These are phyloP conservation scores for Sericinus montela DNA, from an alignment of 2,888 invertebrate genomes.

Conservation along the genomic window DNA sequence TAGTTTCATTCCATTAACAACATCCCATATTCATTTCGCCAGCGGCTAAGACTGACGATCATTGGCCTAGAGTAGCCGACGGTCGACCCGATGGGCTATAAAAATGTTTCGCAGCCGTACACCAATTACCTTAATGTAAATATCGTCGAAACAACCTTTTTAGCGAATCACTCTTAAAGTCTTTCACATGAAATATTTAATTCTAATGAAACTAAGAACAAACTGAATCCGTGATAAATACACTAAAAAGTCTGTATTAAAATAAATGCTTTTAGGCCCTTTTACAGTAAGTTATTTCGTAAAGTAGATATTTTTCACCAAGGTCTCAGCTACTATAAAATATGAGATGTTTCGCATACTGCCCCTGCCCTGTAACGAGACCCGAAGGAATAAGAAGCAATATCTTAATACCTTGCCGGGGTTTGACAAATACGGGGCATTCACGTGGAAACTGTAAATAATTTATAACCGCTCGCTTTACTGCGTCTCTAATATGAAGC, in stretches of 20 bases:
- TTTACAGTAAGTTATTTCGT: conserved; percentile 19
- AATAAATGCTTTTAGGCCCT: background rate
- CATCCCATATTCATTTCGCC: conserved; percentile 59
- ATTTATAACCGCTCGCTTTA: conserved; percentile 69
- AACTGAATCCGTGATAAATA: conserved; percentile 7
- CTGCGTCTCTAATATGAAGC: conserved; percentile 45
- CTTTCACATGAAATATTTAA: conserved; percentile 54
- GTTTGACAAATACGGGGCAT: conserved; percentile 70
- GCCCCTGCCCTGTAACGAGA: conserved; percentile 65
- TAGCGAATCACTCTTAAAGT: conserved; percentile 55
- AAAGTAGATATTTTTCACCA: conserved; percentile 22
- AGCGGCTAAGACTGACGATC: conserved; percentile 62
- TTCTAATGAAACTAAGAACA: conserved; percentile 64
- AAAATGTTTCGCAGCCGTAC: conserved; percentile 69
- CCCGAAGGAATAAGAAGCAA: conserved; percentile 73
- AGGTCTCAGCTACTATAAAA: conserved; percentile 54
- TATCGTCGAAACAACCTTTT: conserved; percentile 70
- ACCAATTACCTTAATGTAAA: conserved; percentile 75
- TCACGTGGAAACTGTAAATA: conserved; percentile 70
- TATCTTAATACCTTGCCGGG: conserved; percentile 72
- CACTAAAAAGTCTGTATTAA: conserved; percentile 3
- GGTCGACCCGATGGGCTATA: conserved; percentile 63
- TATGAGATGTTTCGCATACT: conserved; percentile 62
- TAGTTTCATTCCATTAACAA: conserved; percentile 65
- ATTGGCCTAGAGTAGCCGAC: conserved; percentile 62